Base-by-base conservation (phyloP, 2,888 invertebrate species). In the Eurytoma adleriae region DNA sequence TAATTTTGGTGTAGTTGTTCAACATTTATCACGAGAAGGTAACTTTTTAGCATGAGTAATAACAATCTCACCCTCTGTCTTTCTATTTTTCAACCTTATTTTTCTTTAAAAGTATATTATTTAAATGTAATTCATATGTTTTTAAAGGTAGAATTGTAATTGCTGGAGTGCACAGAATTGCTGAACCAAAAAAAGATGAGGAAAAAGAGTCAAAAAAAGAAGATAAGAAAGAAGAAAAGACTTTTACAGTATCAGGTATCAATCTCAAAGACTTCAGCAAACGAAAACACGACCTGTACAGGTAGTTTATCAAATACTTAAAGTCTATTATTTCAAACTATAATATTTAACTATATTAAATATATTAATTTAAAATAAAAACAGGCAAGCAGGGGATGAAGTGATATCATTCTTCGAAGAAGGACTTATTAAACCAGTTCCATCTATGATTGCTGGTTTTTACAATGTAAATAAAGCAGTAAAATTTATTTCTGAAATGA, bases 361-460 rank as follows among this genome's bases (percentile, higher is more conserved):
- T 54, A 14, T 68, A 50, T 54, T 56, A 18, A 57, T 52, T 52
- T n/a, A 3, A n/a, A 30, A 50, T 62, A 16, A 50, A 48, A 27
- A 14, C 24, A 91, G 92, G 57, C 90, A 92, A 87, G 91, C 92
- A n/a, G 92, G 94, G 24, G 90, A 91, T 61, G 94, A 94, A 86
- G 92, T 94, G 4, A 90, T 95, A 78, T 92, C 93, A 83, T 92
- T 94, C 87, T 92, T 93, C 52, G 92, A 93, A 81, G 93, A 94
- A 83, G 93, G 93, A 27, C 89, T 94, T n/a, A 92, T 95, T 77
- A 91, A 90, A 18, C 94, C 95, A 1, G 91, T 92, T 83, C 90
- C 92, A 66, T 93, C 93, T 56, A 91, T 93, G 75, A 91, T 90
- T 71, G 93, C 92, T 86, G 90, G 92, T 50, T 89, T 95, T 67